Evolutionary conservation across 2,797 vertebrate genomes (phyloP).

Genomic region (Mastacembelus armatus): DNA sequence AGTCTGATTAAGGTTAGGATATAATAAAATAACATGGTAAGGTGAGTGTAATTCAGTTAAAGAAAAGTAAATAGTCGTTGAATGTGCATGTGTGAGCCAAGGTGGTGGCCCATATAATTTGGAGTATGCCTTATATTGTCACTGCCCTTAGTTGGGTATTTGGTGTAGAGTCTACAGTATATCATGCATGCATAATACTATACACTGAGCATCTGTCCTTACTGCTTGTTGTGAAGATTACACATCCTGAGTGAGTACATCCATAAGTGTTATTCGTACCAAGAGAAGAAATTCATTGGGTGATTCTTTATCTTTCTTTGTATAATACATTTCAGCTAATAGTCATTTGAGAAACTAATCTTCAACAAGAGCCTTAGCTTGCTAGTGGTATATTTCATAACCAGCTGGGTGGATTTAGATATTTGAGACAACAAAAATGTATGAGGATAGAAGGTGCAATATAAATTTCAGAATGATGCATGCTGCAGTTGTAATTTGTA

Average conservation of each 20-base stretch:
- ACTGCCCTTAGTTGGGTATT: not conserved
- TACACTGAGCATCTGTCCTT: not conserved
- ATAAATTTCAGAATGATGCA: conserved; percentile 47
- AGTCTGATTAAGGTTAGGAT: too few relatives aligned
- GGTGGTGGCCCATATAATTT: too few relatives aligned
- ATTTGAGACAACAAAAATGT: conserved; percentile 60
- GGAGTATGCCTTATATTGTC: too few relatives aligned
- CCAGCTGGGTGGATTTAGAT: conserved; percentile 58
- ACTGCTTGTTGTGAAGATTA: conserved; percentile 8
- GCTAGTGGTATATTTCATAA: conserved; percentile 39
- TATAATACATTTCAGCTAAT: conserved; percentile 39
- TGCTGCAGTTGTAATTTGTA: conserved; percentile 50
- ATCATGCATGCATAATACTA: not conserved
- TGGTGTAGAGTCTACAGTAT: not conserved
- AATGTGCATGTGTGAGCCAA: too few relatives aligned
- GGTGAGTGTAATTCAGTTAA: too few relatives aligned
- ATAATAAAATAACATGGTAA: too few relatives aligned
- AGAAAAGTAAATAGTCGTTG: too few relatives aligned
- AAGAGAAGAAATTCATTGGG: conserved; percentile 5
- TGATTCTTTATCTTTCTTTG: conserved; percentile 32
- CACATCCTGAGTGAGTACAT: not conserved
- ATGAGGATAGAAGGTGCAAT: conserved; percentile 48
- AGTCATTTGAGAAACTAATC: conserved; percentile 50
- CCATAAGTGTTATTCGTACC: conserved; percentile 23
- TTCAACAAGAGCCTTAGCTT: conserved; percentile 32